phyloP scores from a whole-genome alignment of 2,113 vertebrate species.

The Cygnus atratus region DNA sequence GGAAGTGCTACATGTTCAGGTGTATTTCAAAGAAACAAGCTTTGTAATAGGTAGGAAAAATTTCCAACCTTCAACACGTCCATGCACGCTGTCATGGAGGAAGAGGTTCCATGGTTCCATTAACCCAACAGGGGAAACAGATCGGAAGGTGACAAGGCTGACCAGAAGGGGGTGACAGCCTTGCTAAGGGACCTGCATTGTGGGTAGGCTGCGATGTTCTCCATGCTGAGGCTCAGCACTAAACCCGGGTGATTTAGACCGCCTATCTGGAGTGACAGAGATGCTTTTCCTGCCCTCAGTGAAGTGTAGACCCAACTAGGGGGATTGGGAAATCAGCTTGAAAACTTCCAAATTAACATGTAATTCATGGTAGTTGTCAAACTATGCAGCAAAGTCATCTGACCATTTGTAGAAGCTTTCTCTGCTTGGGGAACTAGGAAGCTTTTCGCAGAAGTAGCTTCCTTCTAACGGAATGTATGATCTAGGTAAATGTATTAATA shows the following conservation, averaged over 20 bases:
- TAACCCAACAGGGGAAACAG: neutral
- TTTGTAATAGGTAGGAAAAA: neutral
- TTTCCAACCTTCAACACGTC: neutral
- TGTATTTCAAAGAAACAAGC: neutral
- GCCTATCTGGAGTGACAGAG: neutral
- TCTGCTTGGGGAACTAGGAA: neutral
- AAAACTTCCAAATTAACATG: neutral
- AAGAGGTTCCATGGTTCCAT: rapidly evolving
- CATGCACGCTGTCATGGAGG: neutral
- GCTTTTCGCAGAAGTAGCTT: neutral
- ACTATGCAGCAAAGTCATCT: neutral
- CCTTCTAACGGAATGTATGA: neutral
- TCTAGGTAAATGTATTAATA: neutral
- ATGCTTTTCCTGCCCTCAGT: neutral
- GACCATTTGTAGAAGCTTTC: neutral
- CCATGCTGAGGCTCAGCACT: rapidly evolving
- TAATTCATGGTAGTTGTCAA: neutral
- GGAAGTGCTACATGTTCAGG: neutral
- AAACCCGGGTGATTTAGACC: rapidly evolving
- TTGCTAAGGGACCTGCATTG: neutral
- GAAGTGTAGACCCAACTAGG: neutral
- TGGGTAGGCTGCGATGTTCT: rapidly evolving
- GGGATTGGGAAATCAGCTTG: neutral
- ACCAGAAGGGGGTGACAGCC: neutral
- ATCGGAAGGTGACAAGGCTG: neutral